Base-by-base conservation (phyloP, 1,140 invertebrate species). In the Halesus radiatus region DNA sequence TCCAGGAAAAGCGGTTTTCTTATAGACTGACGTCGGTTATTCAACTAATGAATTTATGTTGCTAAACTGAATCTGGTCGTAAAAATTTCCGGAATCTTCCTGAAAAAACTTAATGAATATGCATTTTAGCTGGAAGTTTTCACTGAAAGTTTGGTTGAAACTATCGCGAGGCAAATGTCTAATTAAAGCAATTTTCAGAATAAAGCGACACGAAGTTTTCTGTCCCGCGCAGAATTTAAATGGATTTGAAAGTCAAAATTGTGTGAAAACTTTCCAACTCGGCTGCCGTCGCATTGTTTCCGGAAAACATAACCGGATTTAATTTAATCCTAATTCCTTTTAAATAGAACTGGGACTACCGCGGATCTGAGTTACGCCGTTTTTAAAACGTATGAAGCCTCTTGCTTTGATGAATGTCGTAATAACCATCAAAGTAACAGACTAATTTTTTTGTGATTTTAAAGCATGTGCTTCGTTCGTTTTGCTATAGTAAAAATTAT, bases 161-260 rank as follows among this genome's bases (percentile, higher is more conserved):
- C 68, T 72, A 72, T 72, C 68, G 45, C 26, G 50, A 32, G 54
- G 68, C 68, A 72, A 72, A 72, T 72, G 68, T 72, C 68, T 72
- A 72, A 72, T 72, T 72, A 72, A 72, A 23, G 68, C 68, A 72
- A 72, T 72, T 52, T 72, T 50, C 22, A 53, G 18, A 29, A 26
- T 20, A 29, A 66, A 53, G 45, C 50, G 68, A 72, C 68, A 52
- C 20, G 18, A 72, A 72, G 18, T 52, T 72, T 20, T 45, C 8
- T 72, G 20, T 22, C 3, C 20, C n/a, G 18, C 20, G 22, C 68
- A 26, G 68, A 72, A 72, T 72, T 22, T 53, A 72, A 72, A 72
- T 72, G 68, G 68, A 22, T 52, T 72, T 72, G 45, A 23, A 53
- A 72, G 68, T 72, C 68, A 72, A 72, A 72, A 72, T 72, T 53